Evolutionary conservation across 2,113 vertebrate species (phyloP).

Genomic region (Neogale vison): DNA sequence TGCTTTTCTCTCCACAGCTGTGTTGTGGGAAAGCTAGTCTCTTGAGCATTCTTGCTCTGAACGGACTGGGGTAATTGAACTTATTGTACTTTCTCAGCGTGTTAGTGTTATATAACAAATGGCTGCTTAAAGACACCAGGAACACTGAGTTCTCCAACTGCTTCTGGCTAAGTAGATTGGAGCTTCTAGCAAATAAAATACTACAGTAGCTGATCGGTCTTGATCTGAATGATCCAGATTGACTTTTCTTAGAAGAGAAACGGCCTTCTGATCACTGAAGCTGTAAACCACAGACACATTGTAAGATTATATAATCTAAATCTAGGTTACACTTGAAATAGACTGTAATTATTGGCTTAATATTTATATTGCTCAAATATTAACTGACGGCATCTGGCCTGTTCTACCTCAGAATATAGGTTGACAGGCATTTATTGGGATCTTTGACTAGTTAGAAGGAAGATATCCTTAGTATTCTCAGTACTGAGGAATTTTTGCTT

Average conservation of each 20-base stretch:
- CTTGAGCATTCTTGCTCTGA: slow-evolving; percentile 7
- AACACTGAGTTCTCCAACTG: not conserved
- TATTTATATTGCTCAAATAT: not conserved
- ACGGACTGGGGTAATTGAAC: slow-evolving; percentile 16
- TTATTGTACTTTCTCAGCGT: not conserved
- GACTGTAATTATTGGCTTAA: not conserved
- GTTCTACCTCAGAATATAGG: slow-evolving; percentile 15
- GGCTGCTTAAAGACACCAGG: not conserved
- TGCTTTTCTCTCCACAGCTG: not conserved
- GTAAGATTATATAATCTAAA: not conserved
- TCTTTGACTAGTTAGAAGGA: not conserved
- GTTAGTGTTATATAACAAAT: not conserved
- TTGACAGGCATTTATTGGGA: not conserved
- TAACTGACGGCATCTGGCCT: not conserved
- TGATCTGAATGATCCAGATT: not conserved
- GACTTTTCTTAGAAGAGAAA: slow-evolving; percentile 40
- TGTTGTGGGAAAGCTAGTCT: slow-evolving; percentile 55
- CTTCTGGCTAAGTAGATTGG: not conserved
- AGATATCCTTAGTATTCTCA: slow-evolving; percentile 39
- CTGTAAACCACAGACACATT: not conserved
- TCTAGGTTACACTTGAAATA: not conserved
- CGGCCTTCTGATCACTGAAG: not conserved
- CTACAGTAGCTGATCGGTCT: not conserved
- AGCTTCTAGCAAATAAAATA: not conserved
- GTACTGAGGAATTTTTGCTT: slow-evolving; percentile 64